Conservation (phyloP, 2,113 vertebrate species). For the Anoura caudifer region DNA sequence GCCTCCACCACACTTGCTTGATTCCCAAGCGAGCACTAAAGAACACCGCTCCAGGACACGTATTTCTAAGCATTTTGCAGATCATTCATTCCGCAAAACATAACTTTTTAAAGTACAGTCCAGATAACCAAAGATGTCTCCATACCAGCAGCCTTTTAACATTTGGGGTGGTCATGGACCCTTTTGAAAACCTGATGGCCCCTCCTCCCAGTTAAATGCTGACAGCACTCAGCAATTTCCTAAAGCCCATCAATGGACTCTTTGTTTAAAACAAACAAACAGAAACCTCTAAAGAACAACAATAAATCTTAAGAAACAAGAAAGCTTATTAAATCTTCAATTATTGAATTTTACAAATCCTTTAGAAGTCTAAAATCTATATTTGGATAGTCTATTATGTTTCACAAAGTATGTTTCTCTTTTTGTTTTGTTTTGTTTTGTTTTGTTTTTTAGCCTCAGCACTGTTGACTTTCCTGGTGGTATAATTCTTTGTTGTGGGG, state of each 20-base stretch:
- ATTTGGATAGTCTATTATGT: neutral
- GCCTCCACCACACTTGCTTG: neutral
- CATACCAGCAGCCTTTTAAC: conserved; percentile 13
- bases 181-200: conserved; percentile 7
- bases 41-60: neutral
- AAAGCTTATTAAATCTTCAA: conserved; percentile 41
- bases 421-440: too few species aligned
- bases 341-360: conserved; percentile 45
- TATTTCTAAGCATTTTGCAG: conserved; percentile 32
- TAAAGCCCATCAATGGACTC: conserved; percentile 32
- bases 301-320: conserved; percentile 55
- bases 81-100: conserved; percentile 10
- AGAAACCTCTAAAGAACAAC: conserved; percentile 51
- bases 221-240: conserved; percentile 25
- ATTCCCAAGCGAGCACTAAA: neutral
- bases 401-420: conserved; percentile 36
- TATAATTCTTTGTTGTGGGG: neutral
- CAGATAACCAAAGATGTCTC: conserved; percentile 25
- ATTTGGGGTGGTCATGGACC: conserved; percentile 29
- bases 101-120: neutral
- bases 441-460: neutral
- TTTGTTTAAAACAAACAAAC: conserved; percentile 55
- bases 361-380: conserved; percentile 1
- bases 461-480: neutral
- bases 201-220: conserved; percentile 31